phyloP scores from a whole-genome alignment of 2,888 invertebrate species.

The Nomada ferruginata region DNA sequence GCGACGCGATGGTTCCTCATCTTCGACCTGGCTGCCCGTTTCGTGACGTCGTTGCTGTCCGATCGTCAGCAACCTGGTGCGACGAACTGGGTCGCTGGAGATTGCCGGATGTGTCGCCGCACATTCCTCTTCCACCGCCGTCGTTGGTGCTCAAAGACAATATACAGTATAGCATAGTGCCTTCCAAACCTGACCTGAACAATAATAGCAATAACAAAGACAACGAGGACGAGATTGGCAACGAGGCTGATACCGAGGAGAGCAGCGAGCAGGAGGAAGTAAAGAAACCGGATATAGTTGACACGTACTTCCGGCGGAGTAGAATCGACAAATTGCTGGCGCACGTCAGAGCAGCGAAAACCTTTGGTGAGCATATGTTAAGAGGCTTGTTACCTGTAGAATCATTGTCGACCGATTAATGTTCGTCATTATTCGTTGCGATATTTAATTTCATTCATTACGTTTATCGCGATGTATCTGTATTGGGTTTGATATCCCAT shows the following conservation, averaged over 20 bases:
- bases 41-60: constrained; percentile 77
- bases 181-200: constrained; percentile 74
- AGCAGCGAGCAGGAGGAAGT: constrained; percentile 39
- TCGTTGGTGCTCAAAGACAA: constrained; percentile 65
- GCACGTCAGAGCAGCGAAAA: constrained; percentile 79
- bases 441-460: too few relatives aligned
- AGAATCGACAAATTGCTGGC: constrained; percentile 81
- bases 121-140: constrained; percentile 80
- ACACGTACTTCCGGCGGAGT: constrained; percentile 80
- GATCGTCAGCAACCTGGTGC: constrained; percentile 81
- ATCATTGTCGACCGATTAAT: neutral
- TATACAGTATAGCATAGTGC: neutral
- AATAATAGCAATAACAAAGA: constrained; percentile 73
- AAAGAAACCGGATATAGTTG: constrained; percentile 77
- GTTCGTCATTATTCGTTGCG: too few relatives aligned
- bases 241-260: constrained; percentile 62
- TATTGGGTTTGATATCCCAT: too few relatives aligned
- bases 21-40: constrained; percentile 82
- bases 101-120: constrained; percentile 76
- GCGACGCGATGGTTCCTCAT: constrained; percentile 82
- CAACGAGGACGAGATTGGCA: constrained; percentile 59
- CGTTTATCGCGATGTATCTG: too few relatives aligned
- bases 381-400: neutral
- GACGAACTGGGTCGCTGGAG: constrained; percentile 82
- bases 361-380: constrained; percentile 74